phyloP scores from a whole-genome alignment of 1,140 invertebrate genomes.

The Heliothis virescens region DNA sequence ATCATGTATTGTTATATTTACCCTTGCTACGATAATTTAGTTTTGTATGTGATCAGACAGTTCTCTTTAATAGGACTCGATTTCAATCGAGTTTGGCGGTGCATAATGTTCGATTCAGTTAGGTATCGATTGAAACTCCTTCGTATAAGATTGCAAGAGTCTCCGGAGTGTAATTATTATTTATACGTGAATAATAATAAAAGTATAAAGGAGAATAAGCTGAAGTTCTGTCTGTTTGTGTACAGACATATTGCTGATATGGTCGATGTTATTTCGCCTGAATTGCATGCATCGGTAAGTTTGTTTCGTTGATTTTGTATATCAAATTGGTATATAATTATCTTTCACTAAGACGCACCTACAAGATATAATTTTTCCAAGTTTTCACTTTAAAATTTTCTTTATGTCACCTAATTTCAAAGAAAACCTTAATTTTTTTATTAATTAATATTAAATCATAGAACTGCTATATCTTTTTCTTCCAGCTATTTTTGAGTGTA shows the following conservation, averaged over 20 bases:
- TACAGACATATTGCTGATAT: constrained; percentile 73
- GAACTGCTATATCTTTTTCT: too few species aligned
- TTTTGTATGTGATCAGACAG: constrained; percentile 63
- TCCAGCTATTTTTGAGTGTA: constrained; percentile 73
- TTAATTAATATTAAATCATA: too few species aligned
- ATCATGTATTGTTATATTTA: constrained; percentile 61
- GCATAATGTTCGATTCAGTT: constrained; percentile 67
- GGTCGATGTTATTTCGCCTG: constrained; percentile 68
- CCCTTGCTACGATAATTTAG: constrained; percentile 59
- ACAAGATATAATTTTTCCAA: too few species aligned
- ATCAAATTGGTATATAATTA: constrained; percentile 28
- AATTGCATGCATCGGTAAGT: constrained; percentile 75
- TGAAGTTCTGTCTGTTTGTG: constrained; percentile 65
- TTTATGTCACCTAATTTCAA: too few species aligned
- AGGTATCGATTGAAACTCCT: constrained; percentile 71
- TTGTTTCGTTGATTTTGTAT: neutral
- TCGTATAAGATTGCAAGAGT: constrained; percentile 66
- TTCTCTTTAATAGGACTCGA: constrained; percentile 71
- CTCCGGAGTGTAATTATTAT: constrained; percentile 62
- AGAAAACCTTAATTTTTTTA: too few species aligned
- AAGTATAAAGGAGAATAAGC: constrained; percentile 69
- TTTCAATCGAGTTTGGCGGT: constrained; percentile 75
- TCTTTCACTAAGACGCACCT: too few species aligned
- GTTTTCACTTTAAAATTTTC: too few species aligned
- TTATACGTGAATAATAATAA: constrained; percentile 70